phyloP scores from a whole-genome alignment of 2,888 invertebrate genomes.

The Macrophya annulata region DNA sequence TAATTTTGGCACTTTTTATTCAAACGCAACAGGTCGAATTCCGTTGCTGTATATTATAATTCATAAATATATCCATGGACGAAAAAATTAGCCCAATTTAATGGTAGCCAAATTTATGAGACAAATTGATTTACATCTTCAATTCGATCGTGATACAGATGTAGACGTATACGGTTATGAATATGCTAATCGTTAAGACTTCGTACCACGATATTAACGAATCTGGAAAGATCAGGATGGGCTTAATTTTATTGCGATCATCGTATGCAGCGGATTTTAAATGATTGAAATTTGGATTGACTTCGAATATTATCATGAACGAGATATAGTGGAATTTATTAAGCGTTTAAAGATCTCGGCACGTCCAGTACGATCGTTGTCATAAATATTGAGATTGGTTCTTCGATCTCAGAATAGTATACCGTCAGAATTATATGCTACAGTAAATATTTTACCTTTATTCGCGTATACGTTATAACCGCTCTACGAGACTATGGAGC shows the following conservation, averaged over 20 bases:
- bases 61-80: background rate
- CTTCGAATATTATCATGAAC: background rate
- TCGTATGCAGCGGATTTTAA: background rate
- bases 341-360: constrained; percentile 16
- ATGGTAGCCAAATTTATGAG: background rate
- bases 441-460: constrained; percentile 3
- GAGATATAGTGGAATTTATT: constrained; percentile 21
- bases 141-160: background rate
- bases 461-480: background rate
- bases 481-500: background rate
- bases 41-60: background rate
- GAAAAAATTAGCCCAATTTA: background rate
- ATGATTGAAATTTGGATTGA: background rate
- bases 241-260: background rate
- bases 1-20: background rate
- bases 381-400: constrained; percentile 30
- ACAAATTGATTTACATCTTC: background rate
- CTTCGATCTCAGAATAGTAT: background rate
- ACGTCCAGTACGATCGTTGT: constrained; percentile 17
- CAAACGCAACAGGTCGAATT: background rate
- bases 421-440: background rate
- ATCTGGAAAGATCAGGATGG: background rate
- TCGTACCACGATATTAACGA: background rate
- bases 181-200: constrained; percentile 27
- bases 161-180: constrained; percentile 5